phyloP scores from a whole-genome alignment of 2,113 vertebrate genomes.

The Pollachius pollachius region DNA sequence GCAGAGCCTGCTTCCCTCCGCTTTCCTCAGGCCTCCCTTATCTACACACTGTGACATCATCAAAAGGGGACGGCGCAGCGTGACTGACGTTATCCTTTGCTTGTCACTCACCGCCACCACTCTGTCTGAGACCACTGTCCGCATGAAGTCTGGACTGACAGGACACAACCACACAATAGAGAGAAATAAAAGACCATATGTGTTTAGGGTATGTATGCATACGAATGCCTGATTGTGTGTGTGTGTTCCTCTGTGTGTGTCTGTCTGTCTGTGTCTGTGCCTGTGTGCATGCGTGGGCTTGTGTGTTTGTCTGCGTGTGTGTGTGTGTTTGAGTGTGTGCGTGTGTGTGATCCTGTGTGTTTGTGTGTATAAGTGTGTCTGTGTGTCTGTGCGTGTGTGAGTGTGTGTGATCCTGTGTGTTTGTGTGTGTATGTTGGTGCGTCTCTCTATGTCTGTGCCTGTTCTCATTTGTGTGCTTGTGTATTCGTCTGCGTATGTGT shows the following conservation, averaged over 20 bases:
- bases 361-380: slow-evolving; percentile 16
- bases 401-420: slow-evolving; percentile 48
- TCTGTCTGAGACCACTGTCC: slow-evolving; percentile 21
- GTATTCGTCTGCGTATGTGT: too few relatives aligned
- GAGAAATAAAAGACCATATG: too few relatives aligned
- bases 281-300: slow-evolving; percentile 41
- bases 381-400: slow-evolving; percentile 27
- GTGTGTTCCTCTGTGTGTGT: background rate
- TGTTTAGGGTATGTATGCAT: too few relatives aligned
- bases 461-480: too few relatives aligned
- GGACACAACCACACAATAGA: too few relatives aligned
- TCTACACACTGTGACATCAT: slow-evolving; percentile 41
- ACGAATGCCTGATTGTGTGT: background rate
- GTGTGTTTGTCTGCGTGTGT: slow-evolving; percentile 41
- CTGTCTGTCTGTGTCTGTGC: slow-evolving; percentile 26
- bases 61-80: slow-evolving; percentile 15
- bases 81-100: slow-evolving; percentile 50
- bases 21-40: background rate
- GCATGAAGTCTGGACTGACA: slow-evolving; percentile 24
- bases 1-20: background rate
- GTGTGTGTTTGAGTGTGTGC: slow-evolving; percentile 3
- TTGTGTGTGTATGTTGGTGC: slow-evolving; percentile 42
- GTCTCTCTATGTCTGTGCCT: too few relatives aligned
- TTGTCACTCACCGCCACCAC: slow-evolving; percentile 44
- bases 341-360: background rate